Evolutionary conservation across 2,888 invertebrate genomes (phyloP).

Genomic region (Agrotis puta): DNA sequence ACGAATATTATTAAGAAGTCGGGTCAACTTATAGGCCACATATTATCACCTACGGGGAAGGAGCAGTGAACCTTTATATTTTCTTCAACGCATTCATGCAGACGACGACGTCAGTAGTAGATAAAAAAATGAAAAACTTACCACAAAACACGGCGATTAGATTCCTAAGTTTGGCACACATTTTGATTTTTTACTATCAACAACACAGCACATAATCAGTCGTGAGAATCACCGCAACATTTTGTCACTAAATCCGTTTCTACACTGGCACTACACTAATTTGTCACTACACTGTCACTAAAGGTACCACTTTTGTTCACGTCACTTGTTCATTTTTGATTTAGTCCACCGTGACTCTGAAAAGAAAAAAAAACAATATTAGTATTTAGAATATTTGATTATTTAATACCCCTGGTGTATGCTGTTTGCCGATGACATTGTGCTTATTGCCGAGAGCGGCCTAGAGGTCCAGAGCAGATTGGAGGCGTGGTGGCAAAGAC

Average conservation of each 20-base stretch:
- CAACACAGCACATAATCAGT: constrained; percentile 79
- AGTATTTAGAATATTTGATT: too few species aligned
- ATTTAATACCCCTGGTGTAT: too few species aligned
- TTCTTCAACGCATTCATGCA: too few species aligned
- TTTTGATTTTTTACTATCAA: constrained; percentile 73
- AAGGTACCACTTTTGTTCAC: constrained; percentile 42
- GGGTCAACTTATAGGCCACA: too few species aligned
- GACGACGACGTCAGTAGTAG: too few species aligned
- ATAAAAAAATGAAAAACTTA: constrained; percentile 72
- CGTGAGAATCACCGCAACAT: constrained; percentile 81
- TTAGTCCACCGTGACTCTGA: constrained; percentile 43
- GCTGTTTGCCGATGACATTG: too few species aligned
- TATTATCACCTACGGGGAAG: too few species aligned
- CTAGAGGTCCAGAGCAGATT: too few species aligned
- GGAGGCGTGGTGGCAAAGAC: too few species aligned
- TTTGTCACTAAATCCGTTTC: constrained; percentile 64
- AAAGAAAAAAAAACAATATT: constrained; percentile 50
- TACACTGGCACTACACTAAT: constrained; percentile 66
- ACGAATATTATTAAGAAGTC: too few species aligned
- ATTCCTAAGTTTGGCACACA: constrained; percentile 82
- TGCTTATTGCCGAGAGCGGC: too few species aligned
- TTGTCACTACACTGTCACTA: constrained; percentile 65
- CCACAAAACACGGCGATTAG: constrained; percentile 78
- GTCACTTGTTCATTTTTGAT: constrained; percentile 49
- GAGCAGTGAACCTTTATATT: too few species aligned